Evolutionary conservation across 1,140 invertebrate genomes (phyloP).

Genomic region (Helicoverpa armigera): DNA sequence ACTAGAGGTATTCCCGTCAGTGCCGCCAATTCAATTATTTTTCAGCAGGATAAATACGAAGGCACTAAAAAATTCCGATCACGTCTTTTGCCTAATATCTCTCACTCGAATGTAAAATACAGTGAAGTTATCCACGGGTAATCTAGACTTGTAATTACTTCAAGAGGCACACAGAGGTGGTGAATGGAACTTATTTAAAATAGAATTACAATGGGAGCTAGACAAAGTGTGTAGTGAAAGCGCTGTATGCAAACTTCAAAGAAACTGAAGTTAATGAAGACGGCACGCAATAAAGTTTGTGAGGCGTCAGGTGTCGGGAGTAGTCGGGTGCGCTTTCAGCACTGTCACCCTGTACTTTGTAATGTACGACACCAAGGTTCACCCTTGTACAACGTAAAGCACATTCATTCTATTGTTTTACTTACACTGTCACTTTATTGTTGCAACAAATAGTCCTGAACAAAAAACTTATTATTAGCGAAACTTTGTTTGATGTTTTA

Average conservation of each 20-base stretch:
- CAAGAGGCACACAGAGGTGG: neutral
- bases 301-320: constrained; percentile 58
- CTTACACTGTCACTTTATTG: too few species aligned
- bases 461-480: too few species aligned
- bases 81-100: constrained; percentile 34
- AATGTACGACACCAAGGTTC: neutral
- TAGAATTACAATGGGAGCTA: constrained; percentile 30
- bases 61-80: constrained; percentile 12
- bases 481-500: too few species aligned
- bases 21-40: constrained; percentile 21
- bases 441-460: too few species aligned
- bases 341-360: constrained; percentile 12
- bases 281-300: constrained; percentile 62
- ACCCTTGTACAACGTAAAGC: neutral
- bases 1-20: neutral
- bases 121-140: constrained; percentile 9
- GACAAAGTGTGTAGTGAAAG: constrained; percentile 47
- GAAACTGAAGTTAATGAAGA: constrained; percentile 64
- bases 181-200: constrained; percentile 31
- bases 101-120: constrained; percentile 7
- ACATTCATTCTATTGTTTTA: constrained; percentile 1
- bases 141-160: constrained; percentile 18
- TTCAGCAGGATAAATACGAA: constrained; percentile 17
- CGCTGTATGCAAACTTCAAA: constrained; percentile 56
- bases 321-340: constrained; percentile 34